Base-by-base conservation (phyloP, 2,888 invertebrate species). In the Helleia helle region DNA sequence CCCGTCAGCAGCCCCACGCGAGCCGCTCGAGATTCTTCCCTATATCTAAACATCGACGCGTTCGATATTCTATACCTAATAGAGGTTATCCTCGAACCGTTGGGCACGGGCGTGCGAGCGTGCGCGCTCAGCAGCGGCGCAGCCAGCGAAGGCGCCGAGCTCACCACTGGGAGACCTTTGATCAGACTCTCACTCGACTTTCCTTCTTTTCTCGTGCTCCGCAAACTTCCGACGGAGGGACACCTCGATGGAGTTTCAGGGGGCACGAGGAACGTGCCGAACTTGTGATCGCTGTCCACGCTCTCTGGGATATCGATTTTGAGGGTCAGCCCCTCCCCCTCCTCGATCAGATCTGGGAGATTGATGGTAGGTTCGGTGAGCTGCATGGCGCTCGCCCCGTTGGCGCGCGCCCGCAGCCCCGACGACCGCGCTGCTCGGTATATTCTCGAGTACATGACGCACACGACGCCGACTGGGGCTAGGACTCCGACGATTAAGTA, bases 11-110 rank as follows among this genome's bases (percentile, higher is more conserved):
- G 62, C 38, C 83, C 83, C 38, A 96, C 94, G 51, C 94, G 90
- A 5, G 95, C 96, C 1, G 96, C 94, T 50, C 95, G 88, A 52
- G 94, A 93, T 76, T 96, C 96, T 65, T 96, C 96, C 40, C 94
- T 87, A 65, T 95, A 94, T 59, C 91, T 88, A 73, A 94, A 94
- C 47, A 93, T 86, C 31, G 93, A 93, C 18, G 93, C 93, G 64
- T 94, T 94, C 47, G 94, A 93, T 48, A 95, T 91, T 39, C 93
- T 88, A 66, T 93, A 91, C 42, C 92, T 88, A 50, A 94, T 77
- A 39, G 91, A 91, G 45, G 90, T 91, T 58, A 94, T 92, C 63
- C 90, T 88, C 46, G 89, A 90, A 42, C 87, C 84, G 46, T 59
- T 55, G 36, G 87, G 83, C 44, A 87, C 81, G 42, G 88, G 67